These are phyloP conservation scores for Botia kubotai DNA, from an alignment of 2,797 vertebrate species.

Conservation along the genomic window DNA sequence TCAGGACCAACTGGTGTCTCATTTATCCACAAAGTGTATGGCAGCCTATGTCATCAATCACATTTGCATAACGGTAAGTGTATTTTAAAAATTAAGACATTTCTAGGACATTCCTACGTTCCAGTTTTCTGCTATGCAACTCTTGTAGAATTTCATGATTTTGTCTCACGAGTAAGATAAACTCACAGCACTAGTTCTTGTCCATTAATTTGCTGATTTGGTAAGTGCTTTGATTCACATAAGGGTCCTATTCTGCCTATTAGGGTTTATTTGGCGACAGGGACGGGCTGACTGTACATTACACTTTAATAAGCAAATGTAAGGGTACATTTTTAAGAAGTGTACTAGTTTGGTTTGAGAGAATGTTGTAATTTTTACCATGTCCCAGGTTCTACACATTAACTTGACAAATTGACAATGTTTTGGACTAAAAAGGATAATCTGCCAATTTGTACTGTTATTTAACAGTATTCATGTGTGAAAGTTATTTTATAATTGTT, in stretches of 20 bases:
- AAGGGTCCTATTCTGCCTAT: too few relatives aligned
- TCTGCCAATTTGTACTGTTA: not conserved
- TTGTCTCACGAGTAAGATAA: too few relatives aligned
- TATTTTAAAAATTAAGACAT: constrained; percentile 49
- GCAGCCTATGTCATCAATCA: constrained; percentile 78
- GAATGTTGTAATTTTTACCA: too few relatives aligned
- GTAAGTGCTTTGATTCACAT: too few relatives aligned
- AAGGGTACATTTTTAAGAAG: too few relatives aligned
- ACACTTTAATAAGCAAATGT: too few relatives aligned
- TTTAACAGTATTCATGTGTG: not conserved
- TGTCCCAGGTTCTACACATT: not conserved
- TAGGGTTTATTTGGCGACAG: too few relatives aligned
- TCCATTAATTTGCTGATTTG: too few relatives aligned
- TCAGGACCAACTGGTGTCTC: constrained; percentile 79
- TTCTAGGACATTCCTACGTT: not conserved
- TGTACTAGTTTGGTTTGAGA: too few relatives aligned
- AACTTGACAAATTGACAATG: not conserved
- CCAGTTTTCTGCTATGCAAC: not conserved
- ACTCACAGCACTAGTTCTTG: too few relatives aligned
- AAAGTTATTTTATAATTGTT: constrained; percentile 8
- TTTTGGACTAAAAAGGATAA: not conserved
- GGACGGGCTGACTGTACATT: too few relatives aligned
- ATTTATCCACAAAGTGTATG: constrained; percentile 83
- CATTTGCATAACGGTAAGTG: constrained; percentile 73
- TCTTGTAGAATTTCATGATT: too few relatives aligned